Conservation (phyloP, 2,113 vertebrate genomes). For the Petromus typicus region DNA sequence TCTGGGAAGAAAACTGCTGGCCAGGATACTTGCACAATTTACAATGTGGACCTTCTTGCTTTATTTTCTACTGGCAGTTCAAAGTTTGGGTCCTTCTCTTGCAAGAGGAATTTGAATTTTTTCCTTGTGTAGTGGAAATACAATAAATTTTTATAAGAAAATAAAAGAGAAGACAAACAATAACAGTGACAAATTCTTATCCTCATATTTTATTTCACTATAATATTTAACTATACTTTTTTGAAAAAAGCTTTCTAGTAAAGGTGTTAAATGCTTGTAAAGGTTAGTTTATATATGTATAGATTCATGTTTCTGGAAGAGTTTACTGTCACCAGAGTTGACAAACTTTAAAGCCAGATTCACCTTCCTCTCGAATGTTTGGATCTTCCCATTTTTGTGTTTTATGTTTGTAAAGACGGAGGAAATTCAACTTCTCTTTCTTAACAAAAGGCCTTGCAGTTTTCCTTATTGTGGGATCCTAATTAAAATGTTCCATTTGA, state of each 20-base stretch:
- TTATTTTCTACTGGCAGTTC: not conserved
- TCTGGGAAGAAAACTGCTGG: not conserved
- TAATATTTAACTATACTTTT: not conserved
- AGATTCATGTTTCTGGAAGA: not conserved
- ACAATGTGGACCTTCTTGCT: not conserved
- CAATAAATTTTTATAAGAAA: not conserved
- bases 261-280: not conserved
- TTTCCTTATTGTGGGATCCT: conserved; percentile 60
- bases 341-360: conserved; percentile 27
- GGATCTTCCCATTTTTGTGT: not conserved
- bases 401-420: not conserved
- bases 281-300: not conserved
- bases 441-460: not conserved
- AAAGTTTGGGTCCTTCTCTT: not conserved
- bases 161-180: not conserved
- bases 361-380: not conserved
- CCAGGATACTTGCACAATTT: not conserved
- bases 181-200: not conserved
- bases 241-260: not conserved
- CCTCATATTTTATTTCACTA: not conserved
- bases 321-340: not conserved
- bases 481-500: conserved; percentile 83
- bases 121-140: not conserved
- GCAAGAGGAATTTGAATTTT: not conserved
- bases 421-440: conserved; percentile 1